Evolutionary conservation across 2,797 vertebrate species (phyloP), one percentile per base, ranked within the genome.

Genomic region (Eulemur albifrons): DNA sequence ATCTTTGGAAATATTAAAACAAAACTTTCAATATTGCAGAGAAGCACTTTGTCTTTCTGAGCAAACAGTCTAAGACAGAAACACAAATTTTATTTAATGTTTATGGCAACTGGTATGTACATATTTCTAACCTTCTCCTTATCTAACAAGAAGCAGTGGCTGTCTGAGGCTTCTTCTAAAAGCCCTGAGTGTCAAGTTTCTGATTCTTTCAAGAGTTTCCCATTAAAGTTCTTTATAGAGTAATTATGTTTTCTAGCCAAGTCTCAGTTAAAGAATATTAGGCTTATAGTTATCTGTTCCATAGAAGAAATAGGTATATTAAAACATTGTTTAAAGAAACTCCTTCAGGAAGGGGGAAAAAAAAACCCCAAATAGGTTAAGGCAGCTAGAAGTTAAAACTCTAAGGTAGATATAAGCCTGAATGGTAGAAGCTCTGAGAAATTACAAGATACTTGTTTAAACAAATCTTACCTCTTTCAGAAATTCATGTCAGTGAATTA

Each of bases 1-100:
- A 48, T 90, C 18, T 93, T 95, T 95, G 70, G 27, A 94, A 94
- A 87, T 63, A 88, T 32, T 80, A 63, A 70, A 94, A 90, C 5
- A 92, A 83, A 90, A 61, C n/a, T 90, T 97, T 57, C 14, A 61
- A 35, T 93, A 67, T 61, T 73, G 17, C 57, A 80, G 65, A 88
- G 77, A 84, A 84, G 25, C 13, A 94, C 18, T 87, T 76, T 72
- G 45, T 80, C 30, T 95, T 88, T 90, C 57, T n/a, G 4, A 92
- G 30, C 25, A 89, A 88, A 45, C 1, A 57, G 23, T 54, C 50
- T 80, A 73, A 88, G 32, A 43, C 15, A 76, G 67, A 83, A 90
- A 87, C 9, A 84, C 38, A 84, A 57, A 70, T 82, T 88, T 92
- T 93, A 52, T 48, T 92, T 70, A 65, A 57, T 35, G n/a, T 88